Evolutionary conservation across 1,140 invertebrate genomes (phyloP).

Genomic region (Nasonia giraulti): DNA sequence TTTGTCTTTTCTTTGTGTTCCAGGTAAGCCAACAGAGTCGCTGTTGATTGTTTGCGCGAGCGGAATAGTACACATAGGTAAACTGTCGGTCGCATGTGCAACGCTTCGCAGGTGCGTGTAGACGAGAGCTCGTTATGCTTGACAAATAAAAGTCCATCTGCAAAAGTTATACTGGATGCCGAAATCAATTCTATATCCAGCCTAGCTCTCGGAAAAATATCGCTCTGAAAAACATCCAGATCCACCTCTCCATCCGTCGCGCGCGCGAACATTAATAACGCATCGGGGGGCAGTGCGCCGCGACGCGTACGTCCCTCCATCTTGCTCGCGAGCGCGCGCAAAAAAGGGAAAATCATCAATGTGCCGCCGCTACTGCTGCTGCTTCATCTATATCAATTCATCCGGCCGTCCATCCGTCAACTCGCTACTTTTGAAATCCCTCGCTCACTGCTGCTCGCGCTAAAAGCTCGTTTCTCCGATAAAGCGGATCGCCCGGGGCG

Average conservation of each 20-base stretch:
- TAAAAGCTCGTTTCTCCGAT: conserved; percentile 49
- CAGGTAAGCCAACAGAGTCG: conserved; percentile 20
- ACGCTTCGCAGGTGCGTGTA: too few relatives aligned
- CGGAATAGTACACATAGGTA: too few relatives aligned
- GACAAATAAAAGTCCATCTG: too few relatives aligned
- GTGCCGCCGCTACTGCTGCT: background rate
- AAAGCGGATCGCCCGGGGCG: conserved; percentile 43
- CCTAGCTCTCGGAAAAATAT: background rate
- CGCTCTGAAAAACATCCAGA: conserved; percentile 4
- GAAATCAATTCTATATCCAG: too few relatives aligned
- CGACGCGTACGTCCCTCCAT: background rate
- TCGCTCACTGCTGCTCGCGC: background rate
- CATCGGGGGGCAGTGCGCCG: background rate
- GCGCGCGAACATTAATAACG: conserved; percentile 37
- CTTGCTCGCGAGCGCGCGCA: background rate
- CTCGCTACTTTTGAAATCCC: conserved; percentile 43
- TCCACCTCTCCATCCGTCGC: background rate
- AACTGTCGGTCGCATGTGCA: too few relatives aligned
- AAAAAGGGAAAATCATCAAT: conserved; percentile 19
- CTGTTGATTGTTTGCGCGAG: background rate
- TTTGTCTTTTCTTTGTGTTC: conserved; percentile 1
- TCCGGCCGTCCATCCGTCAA: conserved; percentile 44
- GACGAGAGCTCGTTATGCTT: too few relatives aligned
- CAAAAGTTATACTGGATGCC: too few relatives aligned
- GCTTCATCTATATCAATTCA: conserved; percentile 50